Base-by-base conservation (phyloP, 2,888 invertebrate genomes). In the Theristus sp. region DNA sequence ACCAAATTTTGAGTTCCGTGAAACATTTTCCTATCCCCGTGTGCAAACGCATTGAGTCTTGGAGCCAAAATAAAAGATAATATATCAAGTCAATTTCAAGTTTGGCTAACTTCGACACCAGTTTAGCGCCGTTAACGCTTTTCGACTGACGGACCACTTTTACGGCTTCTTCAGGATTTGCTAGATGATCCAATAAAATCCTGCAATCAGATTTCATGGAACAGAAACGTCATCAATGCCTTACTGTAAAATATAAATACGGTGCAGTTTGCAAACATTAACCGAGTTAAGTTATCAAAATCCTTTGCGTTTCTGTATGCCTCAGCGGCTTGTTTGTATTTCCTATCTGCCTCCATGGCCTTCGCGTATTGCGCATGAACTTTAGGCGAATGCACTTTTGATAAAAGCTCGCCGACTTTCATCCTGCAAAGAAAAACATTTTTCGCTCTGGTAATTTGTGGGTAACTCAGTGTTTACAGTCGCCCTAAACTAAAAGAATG, bases 121-220 rank as follows among this genome's bases (percentile, higher is more conserved):
- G 83, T 77, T 91, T 93, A 0, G 96, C 94, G 2, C 94, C 91
- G 72, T 93, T 91, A 26, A 87, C 83, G 26, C 91, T 93, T 66
- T 89, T 87, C 0, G 89, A 89, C 71, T 91, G 88, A 67, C 90
- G 84, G 0, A 96, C 94, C 60, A 98, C 80, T 72, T 85, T 84
- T 0, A 96, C 93, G 65, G 93, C 93, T 68, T 87, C 85, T 75
- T 94, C 91, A 0, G 96, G 90, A 76, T 90, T 89, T 71, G 91
- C 89, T 3, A 96, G 77, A 73, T 90, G 84, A 66, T 94, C 90
- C 58, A 98, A 77, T 71, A 93, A 86, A 24, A 98, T 80, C 64
- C 94, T 80, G 60, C 57, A 64, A 63, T 38, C 38, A 38, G 38
- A 38, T 38, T 38, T 38, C n/a, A n/a, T n/a, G n/a, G n/a, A n/a